Conservation (phyloP, 2,888 invertebrate genomes). For the Eurytoma californica region DNA sequence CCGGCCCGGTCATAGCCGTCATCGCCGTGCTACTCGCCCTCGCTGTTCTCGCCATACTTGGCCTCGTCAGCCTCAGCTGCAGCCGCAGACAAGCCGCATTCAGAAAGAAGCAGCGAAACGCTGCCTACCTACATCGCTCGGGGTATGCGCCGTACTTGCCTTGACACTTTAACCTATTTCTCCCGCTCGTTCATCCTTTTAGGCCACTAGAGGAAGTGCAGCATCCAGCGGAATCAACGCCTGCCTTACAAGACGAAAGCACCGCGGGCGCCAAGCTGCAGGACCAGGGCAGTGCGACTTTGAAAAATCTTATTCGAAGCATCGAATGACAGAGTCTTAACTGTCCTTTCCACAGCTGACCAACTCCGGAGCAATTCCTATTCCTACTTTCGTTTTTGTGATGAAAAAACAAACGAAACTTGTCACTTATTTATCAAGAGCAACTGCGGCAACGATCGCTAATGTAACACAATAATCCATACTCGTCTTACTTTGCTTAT, state of each 20-base stretch:
- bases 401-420: too few relatives aligned
- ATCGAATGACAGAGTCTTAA: slow-evolving; percentile 38
- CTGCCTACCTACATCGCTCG: slow-evolving; percentile 26
- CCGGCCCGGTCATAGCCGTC: slow-evolving; percentile 59
- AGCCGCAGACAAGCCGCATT: slow-evolving; percentile 40
- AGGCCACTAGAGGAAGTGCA: slow-evolving; percentile 48
- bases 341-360: not conserved
- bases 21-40: slow-evolving; percentile 59
- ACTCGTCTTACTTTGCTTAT: too few relatives aligned
- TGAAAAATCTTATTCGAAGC: slow-evolving; percentile 41
- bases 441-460: too few relatives aligned
- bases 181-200: not conserved
- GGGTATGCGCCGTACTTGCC: slow-evolving; percentile 29
- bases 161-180: too few relatives aligned
- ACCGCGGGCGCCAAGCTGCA: slow-evolving; percentile 6
- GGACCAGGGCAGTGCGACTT: not conserved
- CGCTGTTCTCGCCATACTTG: slow-evolving; percentile 56
- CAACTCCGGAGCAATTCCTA: too few relatives aligned
- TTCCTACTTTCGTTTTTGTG: too few relatives aligned
- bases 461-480: too few relatives aligned
- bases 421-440: too few relatives aligned
- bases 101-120: slow-evolving; percentile 53
- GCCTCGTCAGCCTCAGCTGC: slow-evolving; percentile 58
- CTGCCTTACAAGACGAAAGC: slow-evolving; percentile 39
- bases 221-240: slow-evolving; percentile 42